Conservation (phyloP, 2,797 vertebrate species). For the Epinephelus awoara region DNA sequence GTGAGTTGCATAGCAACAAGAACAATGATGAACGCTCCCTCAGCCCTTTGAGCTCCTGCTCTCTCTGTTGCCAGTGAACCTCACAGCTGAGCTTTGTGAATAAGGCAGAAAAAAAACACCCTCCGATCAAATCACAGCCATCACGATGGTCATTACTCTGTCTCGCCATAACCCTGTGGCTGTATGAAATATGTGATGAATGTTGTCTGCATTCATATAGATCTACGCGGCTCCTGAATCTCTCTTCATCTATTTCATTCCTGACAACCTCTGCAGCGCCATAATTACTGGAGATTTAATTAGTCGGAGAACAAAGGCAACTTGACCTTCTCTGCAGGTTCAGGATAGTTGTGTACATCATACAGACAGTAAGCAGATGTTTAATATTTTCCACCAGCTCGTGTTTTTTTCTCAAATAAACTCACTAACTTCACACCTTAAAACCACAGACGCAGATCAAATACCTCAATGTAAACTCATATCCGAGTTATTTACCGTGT, state of each 20-base stretch:
- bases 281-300: slow-evolving; percentile 79
- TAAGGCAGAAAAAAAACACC: background rate
- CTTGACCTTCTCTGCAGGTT: slow-evolving; percentile 66
- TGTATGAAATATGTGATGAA: slow-evolving; percentile 46
- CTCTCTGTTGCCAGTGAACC: slow-evolving; percentile 49
- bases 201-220: slow-evolving; percentile 33
- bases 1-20: slow-evolving; percentile 75
- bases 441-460: background rate
- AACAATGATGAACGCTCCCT: slow-evolving; percentile 62
- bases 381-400: slow-evolving; percentile 17
- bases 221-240: slow-evolving; percentile 36
- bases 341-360: slow-evolving; percentile 44
- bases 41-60: slow-evolving; percentile 33
- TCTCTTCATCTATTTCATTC: slow-evolving; percentile 34
- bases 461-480: background rate
- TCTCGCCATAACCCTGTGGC: slow-evolving; percentile 6
- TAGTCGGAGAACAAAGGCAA: slow-evolving; percentile 76
- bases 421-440: background rate
- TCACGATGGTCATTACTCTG: slow-evolving; percentile 24
- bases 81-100: slow-evolving; percentile 36
- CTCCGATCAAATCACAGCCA: slow-evolving; percentile 42
- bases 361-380: slow-evolving; percentile 25
- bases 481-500: background rate
- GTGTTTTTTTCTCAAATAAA: slow-evolving; percentile 9
- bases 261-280: slow-evolving; percentile 56